A percentile compares a stretch with the other conserved stretches of the same genome.
Conservation (phyloP, 2,888 invertebrate genomes). For the Stenotaenia linearis region DNA sequence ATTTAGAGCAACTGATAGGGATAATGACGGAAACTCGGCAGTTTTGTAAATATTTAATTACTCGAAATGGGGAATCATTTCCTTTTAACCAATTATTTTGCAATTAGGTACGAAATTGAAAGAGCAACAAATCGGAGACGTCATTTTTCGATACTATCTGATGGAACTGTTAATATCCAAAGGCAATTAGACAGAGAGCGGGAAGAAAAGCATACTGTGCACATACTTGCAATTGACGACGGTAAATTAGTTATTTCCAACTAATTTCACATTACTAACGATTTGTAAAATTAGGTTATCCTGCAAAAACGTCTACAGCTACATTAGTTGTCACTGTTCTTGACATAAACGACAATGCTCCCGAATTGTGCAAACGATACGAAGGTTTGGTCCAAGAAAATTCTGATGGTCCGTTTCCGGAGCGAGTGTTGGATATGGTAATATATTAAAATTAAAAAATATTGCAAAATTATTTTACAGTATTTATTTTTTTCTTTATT, state of each 20-base stretch:
- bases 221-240: constrained; percentile 47
- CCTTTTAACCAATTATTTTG: background rate
- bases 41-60: constrained; percentile 37
- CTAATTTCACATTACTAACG: no score
- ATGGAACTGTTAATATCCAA: constrained; percentile 45
- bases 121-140: constrained; percentile 46
- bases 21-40: constrained; percentile 46
- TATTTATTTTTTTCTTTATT: background rate
- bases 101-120: constrained; percentile 43
- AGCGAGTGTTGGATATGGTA: constrained; percentile 14
- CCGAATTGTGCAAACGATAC: constrained; percentile 39
- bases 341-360: constrained; percentile 43
- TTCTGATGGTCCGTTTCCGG: constrained; percentile 39
- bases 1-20: constrained; percentile 49
- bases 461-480: background rate
- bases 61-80: background rate
- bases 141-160: constrained; percentile 46
- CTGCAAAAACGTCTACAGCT: constrained; percentile 40
- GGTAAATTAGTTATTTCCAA: no score
- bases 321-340: constrained; percentile 41
- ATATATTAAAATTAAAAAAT: background rate
- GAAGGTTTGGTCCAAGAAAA: constrained; percentile 46
- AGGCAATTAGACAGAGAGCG: constrained; percentile 46
- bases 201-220: constrained; percentile 44
- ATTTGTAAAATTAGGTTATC: constrained; percentile 37